Conservation (phyloP, 1,140 invertebrate genomes). For the Caerostris extrusa region DNA sequence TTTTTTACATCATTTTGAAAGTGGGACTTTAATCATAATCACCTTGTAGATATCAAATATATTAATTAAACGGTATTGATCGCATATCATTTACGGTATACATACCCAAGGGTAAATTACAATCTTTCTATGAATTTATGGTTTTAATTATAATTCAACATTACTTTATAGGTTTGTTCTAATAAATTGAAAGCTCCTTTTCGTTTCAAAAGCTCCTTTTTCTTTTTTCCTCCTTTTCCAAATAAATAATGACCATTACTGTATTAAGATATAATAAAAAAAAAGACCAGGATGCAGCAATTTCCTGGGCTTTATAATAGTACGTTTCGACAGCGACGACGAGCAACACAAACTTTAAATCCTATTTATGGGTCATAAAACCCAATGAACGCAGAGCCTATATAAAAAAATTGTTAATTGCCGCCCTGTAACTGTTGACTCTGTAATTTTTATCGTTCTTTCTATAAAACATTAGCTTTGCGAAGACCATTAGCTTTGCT, state of each 20-base stretch:
- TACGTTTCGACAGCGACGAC: conserved; percentile 20
- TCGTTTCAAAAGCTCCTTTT: no score
- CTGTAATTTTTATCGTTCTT: conserved; percentile 13
- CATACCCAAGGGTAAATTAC: not conserved
- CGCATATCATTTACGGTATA: not conserved
- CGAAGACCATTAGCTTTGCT: conserved; percentile 16
- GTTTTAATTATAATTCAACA: not conserved
- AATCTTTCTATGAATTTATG: not conserved
- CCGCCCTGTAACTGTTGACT: conserved; percentile 47
- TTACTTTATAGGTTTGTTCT: not conserved
- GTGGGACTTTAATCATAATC: no score
- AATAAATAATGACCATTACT: not conserved
- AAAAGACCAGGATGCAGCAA: not conserved
- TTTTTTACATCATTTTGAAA: no score
- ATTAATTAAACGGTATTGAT: not conserved
- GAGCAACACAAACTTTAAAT: conserved; percentile 67
- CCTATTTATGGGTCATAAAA: conserved; percentile 69
- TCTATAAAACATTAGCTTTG: conserved; percentile 46
- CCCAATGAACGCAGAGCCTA: not conserved
- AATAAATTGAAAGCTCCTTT: not conserved
- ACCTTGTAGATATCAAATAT: not conserved
- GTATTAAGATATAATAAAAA: not conserved
- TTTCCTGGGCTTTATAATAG: not conserved
- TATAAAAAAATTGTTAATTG: conserved; percentile 49
- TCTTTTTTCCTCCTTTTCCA: no score